Conservation (phyloP, 2,888 invertebrate genomes). For the Synergus umbraculus region DNA sequence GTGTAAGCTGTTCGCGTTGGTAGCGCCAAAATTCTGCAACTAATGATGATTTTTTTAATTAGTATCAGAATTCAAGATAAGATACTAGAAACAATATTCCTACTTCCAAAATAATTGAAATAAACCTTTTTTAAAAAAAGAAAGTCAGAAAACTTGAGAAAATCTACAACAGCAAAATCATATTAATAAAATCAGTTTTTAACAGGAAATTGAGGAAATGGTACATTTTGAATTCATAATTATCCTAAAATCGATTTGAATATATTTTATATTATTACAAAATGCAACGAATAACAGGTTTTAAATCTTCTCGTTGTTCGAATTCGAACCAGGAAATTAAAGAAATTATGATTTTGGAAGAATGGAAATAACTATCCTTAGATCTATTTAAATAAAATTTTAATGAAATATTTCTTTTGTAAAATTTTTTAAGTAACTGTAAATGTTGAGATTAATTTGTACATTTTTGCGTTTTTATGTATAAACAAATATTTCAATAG, state of each 20-base stretch:
- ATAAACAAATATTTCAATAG: conserved; percentile 60
- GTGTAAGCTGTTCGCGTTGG: neutral
- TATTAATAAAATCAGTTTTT: no score
- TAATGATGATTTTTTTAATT: neutral
- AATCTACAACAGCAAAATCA: no score
- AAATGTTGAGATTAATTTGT: neutral
- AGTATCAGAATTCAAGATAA: neutral
- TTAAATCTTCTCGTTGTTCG: neutral
- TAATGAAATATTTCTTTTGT: neutral
- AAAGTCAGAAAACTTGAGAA: no score
- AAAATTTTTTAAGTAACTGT: neutral
- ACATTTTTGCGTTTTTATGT: neutral
- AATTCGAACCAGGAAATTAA: neutral
- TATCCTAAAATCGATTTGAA: no score
- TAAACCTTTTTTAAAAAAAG: no score
- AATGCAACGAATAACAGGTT: no score
- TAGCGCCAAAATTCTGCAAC: neutral
- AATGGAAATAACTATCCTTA: neutral
- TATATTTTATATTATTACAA: no score
- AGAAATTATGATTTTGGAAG: neutral
- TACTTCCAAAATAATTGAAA: neutral
- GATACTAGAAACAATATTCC: neutral
- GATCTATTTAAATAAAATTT: neutral
- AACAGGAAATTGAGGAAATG: no score
- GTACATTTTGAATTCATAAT: no score